These are phyloP conservation scores for Scomberomorus guttatus DNA, from an alignment of 2,797 vertebrate genomes.

Conservation along the genomic window DNA sequence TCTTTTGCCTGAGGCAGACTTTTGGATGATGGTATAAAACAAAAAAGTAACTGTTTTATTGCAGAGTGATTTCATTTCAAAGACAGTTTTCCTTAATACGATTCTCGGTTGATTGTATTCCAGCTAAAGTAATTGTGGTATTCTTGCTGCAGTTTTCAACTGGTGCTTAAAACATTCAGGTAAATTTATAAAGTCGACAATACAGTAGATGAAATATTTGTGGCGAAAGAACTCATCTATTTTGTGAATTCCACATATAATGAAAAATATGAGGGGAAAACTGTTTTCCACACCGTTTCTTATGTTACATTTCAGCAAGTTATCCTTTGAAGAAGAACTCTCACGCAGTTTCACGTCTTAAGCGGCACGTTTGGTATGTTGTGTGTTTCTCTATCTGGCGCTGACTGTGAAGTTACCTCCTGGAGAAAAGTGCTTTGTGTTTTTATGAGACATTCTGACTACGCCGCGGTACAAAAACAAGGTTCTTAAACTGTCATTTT, in stretches of 20 bases:
- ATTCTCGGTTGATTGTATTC: conserved; percentile 32
- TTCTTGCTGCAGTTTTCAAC: conserved; percentile 12
- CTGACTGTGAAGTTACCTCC: conserved; percentile 55
- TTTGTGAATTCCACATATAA: conserved; percentile 35
- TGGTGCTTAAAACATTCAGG: not conserved
- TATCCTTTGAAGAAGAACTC: conserved; percentile 36
- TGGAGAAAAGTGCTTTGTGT: conserved; percentile 64
- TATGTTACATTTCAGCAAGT: conserved; percentile 55
- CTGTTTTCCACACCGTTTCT: conserved; percentile 23
- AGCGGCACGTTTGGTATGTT: conserved; percentile 42
- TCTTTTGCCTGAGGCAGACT: conserved; percentile 10
- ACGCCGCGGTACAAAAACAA: conserved; percentile 67
- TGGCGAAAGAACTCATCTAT: conserved; percentile 38
- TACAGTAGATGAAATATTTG: conserved; percentile 33
- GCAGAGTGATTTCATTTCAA: conserved; percentile 20
- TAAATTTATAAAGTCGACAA: conserved; percentile 20
- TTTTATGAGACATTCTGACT: conserved; percentile 75
- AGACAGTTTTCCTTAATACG: conserved; percentile 16
- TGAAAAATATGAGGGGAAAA: conserved; percentile 37
- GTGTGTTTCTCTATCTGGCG: conserved; percentile 47
- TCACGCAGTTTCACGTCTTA: conserved; percentile 17
- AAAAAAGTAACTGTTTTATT: conserved; percentile 14
- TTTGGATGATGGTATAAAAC: not conserved
- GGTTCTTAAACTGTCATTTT: conserved; percentile 84
- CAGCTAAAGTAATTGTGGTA: conserved; percentile 25